phyloP scores from a whole-genome alignment of 2,113 vertebrate genomes.

The Podocnemis expansa region DNA sequence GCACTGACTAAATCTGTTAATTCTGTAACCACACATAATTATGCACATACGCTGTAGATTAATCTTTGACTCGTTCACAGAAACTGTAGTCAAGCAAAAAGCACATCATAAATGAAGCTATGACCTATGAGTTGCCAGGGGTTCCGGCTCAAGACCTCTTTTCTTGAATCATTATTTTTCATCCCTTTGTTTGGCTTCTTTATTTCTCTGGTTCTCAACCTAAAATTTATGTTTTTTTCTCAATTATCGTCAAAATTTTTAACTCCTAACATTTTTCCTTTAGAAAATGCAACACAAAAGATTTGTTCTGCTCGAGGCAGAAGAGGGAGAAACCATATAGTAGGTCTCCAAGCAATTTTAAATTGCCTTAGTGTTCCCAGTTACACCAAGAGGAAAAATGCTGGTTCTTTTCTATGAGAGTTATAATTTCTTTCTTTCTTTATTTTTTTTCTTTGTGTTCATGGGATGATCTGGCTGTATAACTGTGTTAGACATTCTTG shows the following conservation, averaged over 20 bases:
- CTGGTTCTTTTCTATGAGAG: neutral
- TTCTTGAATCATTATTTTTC: neutral
- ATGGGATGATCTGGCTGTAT: neutral
- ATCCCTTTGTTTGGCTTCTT: neutral
- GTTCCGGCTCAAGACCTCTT: neutral
- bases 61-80: neutral
- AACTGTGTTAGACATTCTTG: constrained; percentile 7
- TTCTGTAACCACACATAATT: neutral
- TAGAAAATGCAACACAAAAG: neutral
- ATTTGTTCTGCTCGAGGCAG: neutral
- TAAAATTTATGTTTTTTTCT: neutral
- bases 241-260: neutral
- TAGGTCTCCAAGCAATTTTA: neutral
- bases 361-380: neutral
- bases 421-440: too few relatives aligned
- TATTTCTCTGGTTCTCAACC: neutral
- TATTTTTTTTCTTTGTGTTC: neutral
- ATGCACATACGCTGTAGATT: neutral
- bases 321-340: neutral
- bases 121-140: neutral
- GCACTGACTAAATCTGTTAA: neutral
- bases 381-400: neutral
- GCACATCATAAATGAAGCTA: neutral
- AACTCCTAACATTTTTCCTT: neutral
- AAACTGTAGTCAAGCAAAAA: neutral